These are phyloP conservation scores for Eumacrocentrus americanus DNA, from an alignment of 2,888 invertebrate genomes.

Conservation along the genomic window DNA sequence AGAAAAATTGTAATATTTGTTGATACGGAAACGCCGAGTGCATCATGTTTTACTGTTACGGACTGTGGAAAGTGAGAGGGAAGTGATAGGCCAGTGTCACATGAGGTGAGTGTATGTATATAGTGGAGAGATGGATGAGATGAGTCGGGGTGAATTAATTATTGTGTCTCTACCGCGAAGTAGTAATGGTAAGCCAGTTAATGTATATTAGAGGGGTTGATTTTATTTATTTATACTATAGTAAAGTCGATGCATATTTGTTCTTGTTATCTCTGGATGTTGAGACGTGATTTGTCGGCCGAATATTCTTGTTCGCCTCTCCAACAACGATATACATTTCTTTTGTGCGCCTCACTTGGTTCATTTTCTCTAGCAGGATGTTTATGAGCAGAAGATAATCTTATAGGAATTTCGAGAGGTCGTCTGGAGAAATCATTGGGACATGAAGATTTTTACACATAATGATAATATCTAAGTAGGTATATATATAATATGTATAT, in stretches of 20 bases:
- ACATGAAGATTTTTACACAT: background rate
- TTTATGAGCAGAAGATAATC: background rate
- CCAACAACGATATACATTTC: constrained; percentile 3
- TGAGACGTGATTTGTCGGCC: too few species aligned
- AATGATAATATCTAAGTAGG: constrained; percentile 1
- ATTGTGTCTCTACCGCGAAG: background rate
- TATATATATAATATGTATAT: background rate
- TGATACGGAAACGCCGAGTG: constrained; percentile 10
- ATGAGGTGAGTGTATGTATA: constrained; percentile 7
- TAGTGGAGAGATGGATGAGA: background rate
- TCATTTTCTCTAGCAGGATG: background rate
- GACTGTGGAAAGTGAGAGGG: constrained; percentile 45
- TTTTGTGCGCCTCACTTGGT: constrained; percentile 5
- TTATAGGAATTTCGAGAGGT: background rate
- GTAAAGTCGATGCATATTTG: too few species aligned
- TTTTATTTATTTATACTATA: too few species aligned
- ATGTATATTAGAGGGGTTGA: background rate
- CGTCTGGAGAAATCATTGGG: background rate
- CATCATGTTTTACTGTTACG: constrained; percentile 41
- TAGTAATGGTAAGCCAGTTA: background rate
- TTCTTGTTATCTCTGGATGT: too few species aligned
- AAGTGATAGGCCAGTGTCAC: constrained; percentile 37
- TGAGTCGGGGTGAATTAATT: background rate
- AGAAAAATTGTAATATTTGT: background rate
- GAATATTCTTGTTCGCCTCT: constrained; percentile 1